Conservation (phyloP, 2,797 vertebrate genomes). For the Thripadectes ignobilis region DNA sequence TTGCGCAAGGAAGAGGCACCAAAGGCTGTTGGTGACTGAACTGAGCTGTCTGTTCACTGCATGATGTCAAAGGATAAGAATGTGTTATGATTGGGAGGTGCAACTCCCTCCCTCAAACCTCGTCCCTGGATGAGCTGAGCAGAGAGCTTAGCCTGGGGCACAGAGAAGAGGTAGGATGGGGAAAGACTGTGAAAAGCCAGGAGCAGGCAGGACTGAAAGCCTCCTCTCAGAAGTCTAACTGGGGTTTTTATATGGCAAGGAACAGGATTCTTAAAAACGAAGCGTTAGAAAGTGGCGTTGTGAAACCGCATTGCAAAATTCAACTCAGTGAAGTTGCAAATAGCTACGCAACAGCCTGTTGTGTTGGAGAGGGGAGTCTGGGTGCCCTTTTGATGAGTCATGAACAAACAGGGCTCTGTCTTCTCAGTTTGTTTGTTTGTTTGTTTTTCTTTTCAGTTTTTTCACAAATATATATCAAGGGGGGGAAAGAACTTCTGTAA, state of each 20-base stretch:
- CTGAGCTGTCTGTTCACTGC: neutral
- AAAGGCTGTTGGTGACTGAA: neutral
- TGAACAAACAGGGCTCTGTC: neutral
- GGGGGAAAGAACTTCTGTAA: neutral
- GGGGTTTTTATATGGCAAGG: neutral
- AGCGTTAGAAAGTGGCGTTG: neutral
- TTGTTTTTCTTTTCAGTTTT: neutral
- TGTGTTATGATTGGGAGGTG: neutral
- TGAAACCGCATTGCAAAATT: constrained; percentile 24
- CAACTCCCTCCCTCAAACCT: neutral
- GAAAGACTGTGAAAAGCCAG: neutral
- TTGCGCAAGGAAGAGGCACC: neutral
- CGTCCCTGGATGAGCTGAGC: neutral
- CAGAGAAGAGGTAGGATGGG: neutral
- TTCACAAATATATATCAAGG: neutral
- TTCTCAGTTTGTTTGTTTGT: neutral
- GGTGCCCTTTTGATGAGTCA: neutral
- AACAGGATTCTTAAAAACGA: neutral
- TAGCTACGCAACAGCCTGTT: neutral
- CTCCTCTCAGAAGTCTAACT: neutral
- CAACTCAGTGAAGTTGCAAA: neutral
- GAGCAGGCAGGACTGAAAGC: neutral
- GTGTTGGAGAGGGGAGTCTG: neutral
- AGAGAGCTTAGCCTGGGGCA: neutral
- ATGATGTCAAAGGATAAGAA: constrained; percentile 2